Evolutionary conservation across 1,140 invertebrate genomes (phyloP).

Genomic region (Lithobius niger): DNA sequence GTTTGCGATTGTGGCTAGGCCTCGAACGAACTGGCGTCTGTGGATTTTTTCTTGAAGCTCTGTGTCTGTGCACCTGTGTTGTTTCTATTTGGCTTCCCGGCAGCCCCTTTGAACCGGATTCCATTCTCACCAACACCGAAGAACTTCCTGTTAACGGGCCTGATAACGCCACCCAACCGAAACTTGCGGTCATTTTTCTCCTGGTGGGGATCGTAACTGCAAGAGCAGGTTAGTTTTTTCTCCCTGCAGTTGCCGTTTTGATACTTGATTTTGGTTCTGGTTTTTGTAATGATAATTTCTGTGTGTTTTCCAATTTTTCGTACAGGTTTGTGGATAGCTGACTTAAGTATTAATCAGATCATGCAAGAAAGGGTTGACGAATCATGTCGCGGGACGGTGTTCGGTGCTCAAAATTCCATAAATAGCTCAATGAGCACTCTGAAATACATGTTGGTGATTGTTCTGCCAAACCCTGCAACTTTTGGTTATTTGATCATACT

Average conservation of each 20-base stretch:
- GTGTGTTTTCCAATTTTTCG: too few relatives aligned
- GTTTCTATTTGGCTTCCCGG: constrained; percentile 39
- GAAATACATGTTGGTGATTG: constrained; percentile 39
- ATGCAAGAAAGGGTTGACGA: constrained; percentile 41
- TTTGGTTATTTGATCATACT: constrained; percentile 36
- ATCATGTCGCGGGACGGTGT: constrained; percentile 37
- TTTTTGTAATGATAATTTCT: too few relatives aligned
- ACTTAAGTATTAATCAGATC: constrained; percentile 44
- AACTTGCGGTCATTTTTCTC: constrained; percentile 31
- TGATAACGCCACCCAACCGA: constrained; percentile 28
- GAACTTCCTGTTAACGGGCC: background rate
- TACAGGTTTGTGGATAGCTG: constrained; percentile 40
- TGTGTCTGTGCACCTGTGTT: constrained; percentile 35
- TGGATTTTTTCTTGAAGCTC: constrained; percentile 27
- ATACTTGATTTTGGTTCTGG: too few relatives aligned
- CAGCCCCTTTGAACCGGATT: constrained; percentile 36
- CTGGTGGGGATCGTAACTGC: constrained; percentile 35
- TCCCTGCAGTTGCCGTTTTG: too few relatives aligned
- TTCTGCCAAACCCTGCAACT: constrained; percentile 28
- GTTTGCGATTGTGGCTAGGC: constrained; percentile 28
- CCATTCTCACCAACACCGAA: constrained; percentile 9
- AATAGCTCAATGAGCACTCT: constrained; percentile 39
- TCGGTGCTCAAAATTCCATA: constrained; percentile 42
- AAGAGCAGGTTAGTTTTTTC: constrained; percentile 33
- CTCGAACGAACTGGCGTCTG: constrained; percentile 31